These are phyloP conservation scores for Psephotus haematonotus DNA, from an alignment of 2,113 vertebrate genomes.

Conservation along the genomic window DNA sequence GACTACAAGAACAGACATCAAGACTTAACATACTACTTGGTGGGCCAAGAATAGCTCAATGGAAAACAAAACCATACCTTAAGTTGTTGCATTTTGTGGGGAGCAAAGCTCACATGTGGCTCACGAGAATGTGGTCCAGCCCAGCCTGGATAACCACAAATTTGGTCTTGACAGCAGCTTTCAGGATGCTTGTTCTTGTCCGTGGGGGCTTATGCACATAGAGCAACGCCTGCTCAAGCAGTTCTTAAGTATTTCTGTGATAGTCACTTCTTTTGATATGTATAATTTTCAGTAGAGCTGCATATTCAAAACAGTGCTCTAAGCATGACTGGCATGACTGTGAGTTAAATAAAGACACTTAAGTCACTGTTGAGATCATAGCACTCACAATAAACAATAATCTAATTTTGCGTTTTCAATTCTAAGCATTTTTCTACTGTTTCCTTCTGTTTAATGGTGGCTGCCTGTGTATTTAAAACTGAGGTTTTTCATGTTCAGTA, in stretches of 20 bases:
- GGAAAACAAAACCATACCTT: neutral
- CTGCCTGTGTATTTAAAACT: neutral
- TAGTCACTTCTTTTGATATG: neutral
- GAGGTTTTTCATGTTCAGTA: fast-evolving
- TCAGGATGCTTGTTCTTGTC: neutral
- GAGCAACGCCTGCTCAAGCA: fast-evolving
- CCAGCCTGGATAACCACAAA: neutral
- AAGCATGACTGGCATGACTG: neutral
- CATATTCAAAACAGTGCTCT: neutral
- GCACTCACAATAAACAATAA: neutral
- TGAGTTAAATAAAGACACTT: neutral
- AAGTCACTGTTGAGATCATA: neutral
- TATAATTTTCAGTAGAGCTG: neutral
- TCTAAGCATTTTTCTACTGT: neutral
- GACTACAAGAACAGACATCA: neutral
- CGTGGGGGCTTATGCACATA: too few relatives aligned
- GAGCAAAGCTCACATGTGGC: fast-evolving
- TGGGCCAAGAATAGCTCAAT: neutral
- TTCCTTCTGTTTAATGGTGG: neutral
- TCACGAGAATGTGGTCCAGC: neutral
- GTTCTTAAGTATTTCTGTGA: neutral
- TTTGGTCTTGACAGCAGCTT: neutral
- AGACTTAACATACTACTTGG: neutral
- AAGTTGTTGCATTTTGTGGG: neutral
- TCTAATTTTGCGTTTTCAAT: neutral